Percentiles rank a stretch among this genome's conserved stretches.
These are phyloP conservation scores for Xanthorhoe spadicearia DNA, from an alignment of 2,888 invertebrate species.

Conservation along the genomic window DNA sequence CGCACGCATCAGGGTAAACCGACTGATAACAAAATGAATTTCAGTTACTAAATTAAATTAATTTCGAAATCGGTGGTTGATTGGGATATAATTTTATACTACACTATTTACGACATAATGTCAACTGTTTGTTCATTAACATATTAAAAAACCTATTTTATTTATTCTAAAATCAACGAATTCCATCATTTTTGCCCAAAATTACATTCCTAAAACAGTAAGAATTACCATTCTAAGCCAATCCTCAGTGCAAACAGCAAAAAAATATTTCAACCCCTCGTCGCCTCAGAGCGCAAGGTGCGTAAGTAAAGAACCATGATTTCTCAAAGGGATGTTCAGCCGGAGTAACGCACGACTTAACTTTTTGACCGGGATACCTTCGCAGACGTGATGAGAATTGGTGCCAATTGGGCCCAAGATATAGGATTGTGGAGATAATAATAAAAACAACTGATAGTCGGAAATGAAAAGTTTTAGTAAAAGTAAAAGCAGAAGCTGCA, in stretches of 20 bases:
- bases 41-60: too few relatives aligned
- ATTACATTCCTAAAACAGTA: slow-evolving; percentile 7
- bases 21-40: too few relatives aligned
- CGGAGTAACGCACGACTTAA: slow-evolving; percentile 75
- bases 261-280: slow-evolving; percentile 54
- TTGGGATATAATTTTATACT: too few relatives aligned
- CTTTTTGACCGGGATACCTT: slow-evolving; percentile 83
- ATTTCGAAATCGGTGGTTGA: too few relatives aligned
- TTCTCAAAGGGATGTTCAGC: slow-evolving; percentile 79
- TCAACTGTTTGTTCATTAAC: too few relatives aligned
- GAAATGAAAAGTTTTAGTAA: too few relatives aligned
- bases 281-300: slow-evolving; percentile 47
- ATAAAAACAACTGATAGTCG: too few relatives aligned
- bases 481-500: too few relatives aligned
- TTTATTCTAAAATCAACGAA: too few relatives aligned
- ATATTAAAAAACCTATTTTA: too few relatives aligned
- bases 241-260: slow-evolving; percentile 30
- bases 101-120: too few relatives aligned
- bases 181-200: not conserved
- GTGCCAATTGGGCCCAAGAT: slow-evolving; percentile 46
- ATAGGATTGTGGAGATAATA: slow-evolving; percentile 16
- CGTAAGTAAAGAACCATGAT: slow-evolving; percentile 74
- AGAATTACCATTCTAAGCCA: slow-evolving; percentile 29
- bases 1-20: too few relatives aligned
- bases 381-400: slow-evolving; percentile 75